Evolutionary conservation across 2,888 invertebrate genomes (phyloP), one percentile per base, ranked within the genome.

Genomic region (Yponomeuta malinellus): DNA sequence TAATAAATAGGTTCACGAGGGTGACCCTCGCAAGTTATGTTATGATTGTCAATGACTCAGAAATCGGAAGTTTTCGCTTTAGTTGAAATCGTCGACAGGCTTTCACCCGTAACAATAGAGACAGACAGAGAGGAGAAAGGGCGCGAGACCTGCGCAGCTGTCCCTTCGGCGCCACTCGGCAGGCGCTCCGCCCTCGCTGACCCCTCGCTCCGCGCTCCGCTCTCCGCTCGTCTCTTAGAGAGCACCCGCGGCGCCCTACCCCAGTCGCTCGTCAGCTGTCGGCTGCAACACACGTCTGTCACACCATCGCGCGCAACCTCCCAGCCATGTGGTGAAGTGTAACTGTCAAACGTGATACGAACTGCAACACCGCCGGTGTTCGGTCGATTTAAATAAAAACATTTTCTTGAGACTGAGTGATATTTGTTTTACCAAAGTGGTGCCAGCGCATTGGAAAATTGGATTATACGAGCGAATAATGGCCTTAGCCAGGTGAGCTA

Each of bases 401-500:
- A 81, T 79, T 78, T 77, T 75, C 74, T 79, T 81, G 77, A 82
- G 80, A 82, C 81, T 80, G 83, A 82, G 81, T 86, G 85, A 80
- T 72, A 33, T 85, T 88, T 85, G 89, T 89, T 90, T 83, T 81
- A 79, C 83, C 83, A 77, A 85, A 89, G 88, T 89, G 86, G 83
- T 89, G 86, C 83, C 81, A 82, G 80, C 81, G 82, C 81, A 83
- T 87, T 86, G 88, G 88, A 89, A 90, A 90, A 89, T 91, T 91
- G 92, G 92, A 92, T 92, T 91, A 86, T 89, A 89, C 90, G 86
- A 89, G 87, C 85, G 88, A 87, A 91, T 89, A 86, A 92, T 92
- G 92, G 92, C 92, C 89, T 91, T 92, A 92, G 92, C 92, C 88
- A 92, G 92, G 92, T 92, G 86, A 91, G 92, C 87, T 92, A 91